phyloP scores from a whole-genome alignment of 2,888 invertebrate species.

The Scotopteryx bipunctaria region DNA sequence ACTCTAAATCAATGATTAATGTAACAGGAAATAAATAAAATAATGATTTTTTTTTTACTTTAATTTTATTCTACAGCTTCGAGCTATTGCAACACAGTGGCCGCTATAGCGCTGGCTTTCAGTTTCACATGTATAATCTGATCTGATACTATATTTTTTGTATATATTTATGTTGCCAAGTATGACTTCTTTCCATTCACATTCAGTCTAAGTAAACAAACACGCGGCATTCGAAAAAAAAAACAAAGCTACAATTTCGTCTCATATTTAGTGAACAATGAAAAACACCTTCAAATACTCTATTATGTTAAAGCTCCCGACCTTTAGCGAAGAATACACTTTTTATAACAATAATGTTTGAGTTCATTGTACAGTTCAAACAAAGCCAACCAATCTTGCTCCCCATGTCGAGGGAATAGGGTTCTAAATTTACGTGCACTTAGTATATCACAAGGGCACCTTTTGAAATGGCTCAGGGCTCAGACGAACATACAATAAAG shows the following conservation, averaged over 20 bases:
- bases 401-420: conserved; percentile 6
- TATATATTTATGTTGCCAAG: too few relatives aligned
- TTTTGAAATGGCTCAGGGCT: conserved; percentile 19
- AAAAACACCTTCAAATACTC: conserved; percentile 24
- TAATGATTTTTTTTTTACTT: too few relatives aligned
- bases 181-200: too few relatives aligned
- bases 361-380: conserved; percentile 31
- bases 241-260: conserved; percentile 17
- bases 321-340: conserved; percentile 41
- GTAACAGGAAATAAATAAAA: too few relatives aligned
- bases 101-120: too few relatives aligned
- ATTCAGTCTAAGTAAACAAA: not conserved
- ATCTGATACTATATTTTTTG: too few relatives aligned
- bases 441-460: conserved; percentile 23
- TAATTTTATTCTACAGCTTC: too few relatives aligned
- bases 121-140: too few relatives aligned
- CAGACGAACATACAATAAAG: conserved; percentile 25
- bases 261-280: conserved; percentile 30
- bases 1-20: too few relatives aligned
- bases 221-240: conserved; percentile 1
- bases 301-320: conserved; percentile 30
- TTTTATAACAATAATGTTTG: conserved; percentile 39
- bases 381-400: conserved; percentile 12
- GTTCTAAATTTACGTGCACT: conserved; percentile 7
- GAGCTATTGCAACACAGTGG: too few relatives aligned